Percentiles rank a stretch among this genome's conserved stretches.
Evolutionary conservation across 1,140 invertebrate genomes (phyloP).

Genomic region (Bombus balteatus): DNA sequence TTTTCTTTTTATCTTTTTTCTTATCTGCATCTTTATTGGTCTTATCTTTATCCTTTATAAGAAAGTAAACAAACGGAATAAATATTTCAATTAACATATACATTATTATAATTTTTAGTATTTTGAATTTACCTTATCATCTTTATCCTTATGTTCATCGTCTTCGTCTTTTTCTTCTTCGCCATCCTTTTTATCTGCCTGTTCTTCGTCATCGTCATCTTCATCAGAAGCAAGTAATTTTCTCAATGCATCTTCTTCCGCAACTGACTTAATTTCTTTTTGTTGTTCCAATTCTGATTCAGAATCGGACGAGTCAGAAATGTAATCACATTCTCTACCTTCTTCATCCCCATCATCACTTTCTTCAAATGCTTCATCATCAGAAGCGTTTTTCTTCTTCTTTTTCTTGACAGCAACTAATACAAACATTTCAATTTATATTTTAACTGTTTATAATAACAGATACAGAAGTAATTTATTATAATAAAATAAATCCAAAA

Average conservation of each 20-base stretch:
- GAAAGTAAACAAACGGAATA: neutral
- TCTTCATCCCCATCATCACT: slow-evolving; percentile 98
- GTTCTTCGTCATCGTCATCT: slow-evolving; percentile 92
- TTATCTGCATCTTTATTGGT: slow-evolving; percentile 72
- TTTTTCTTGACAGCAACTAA: slow-evolving; percentile 75
- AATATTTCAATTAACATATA: neutral
- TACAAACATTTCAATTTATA: slow-evolving; percentile 33
- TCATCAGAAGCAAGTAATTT: slow-evolving; percentile 95
- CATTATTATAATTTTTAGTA: neutral
- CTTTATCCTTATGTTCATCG: slow-evolving; percentile 85
- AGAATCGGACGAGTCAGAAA: slow-evolving; percentile 92
- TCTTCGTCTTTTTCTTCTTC: slow-evolving; percentile 85
- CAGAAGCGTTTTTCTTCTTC: slow-evolving; percentile 89
- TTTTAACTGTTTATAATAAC: slow-evolving; percentile 9
- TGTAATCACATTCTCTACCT: slow-evolving; percentile 94
- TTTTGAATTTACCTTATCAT: slow-evolving; percentile 83
- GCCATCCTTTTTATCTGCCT: slow-evolving; percentile 85
- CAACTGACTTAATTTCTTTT: slow-evolving; percentile 91
- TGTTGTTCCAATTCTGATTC: slow-evolving; percentile 89
- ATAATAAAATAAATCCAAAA: neutral
- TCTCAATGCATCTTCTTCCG: slow-evolving; percentile 94
- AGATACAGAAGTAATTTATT: neutral
- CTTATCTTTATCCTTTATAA: slow-evolving; percentile 79
- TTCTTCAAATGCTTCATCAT: slow-evolving; percentile 96
- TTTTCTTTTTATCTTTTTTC: slow-evolving; percentile 79